Evolutionary conservation across 37 sponge, comb jelly and placozoan species (phyloP), one percentile per base, ranked within the genome.

Genomic region (Aplysina aerophoba): DNA sequence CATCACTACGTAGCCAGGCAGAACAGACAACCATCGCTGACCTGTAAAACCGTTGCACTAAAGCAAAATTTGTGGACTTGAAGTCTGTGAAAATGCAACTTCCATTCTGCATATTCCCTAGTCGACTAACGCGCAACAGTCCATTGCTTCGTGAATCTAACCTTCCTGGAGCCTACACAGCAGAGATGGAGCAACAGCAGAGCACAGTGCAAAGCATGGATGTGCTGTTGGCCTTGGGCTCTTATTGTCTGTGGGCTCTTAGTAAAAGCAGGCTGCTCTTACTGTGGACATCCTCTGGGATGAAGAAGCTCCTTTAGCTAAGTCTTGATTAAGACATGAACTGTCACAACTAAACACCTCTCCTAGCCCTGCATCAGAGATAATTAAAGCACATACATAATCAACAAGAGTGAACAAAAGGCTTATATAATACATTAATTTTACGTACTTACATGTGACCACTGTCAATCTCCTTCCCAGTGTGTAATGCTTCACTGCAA

Each of bases 41-140:
- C 71, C 71, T 69, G 71, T 75, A 62, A 44, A 75, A 75, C 4
- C 22, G 37, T 83, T 89, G 93, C 4, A 82, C 57, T 40, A 80
- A 73, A 22, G 93, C 85, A 64, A 89, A 83, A 80, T 93, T 93
- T 59, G 36, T 80, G 33, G 73, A 85, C 44, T 93, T 93, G 71
- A 87, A 93, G 78, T 93, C 93, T 6, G 93, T 90, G 72, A 87
- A 89, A 69, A 93, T 35, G 20, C 67, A 53, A 21, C 22, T 58
- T 35, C 88, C 90, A 81, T 87, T 87, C 55, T 93, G 93, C 0
- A 93, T 56, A 30, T 25, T 15, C 14, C 84, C 41, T 61, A 92
- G 33, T 63, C 87, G 50, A n/a, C 25, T 44, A 20, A 85, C 54
- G 0, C 14, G 20, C 34, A 84, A 80, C 27, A 85, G 80, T 8